Base-by-base conservation (phyloP, 2,888 invertebrate species). In the Physocephala rufipes region DNA sequence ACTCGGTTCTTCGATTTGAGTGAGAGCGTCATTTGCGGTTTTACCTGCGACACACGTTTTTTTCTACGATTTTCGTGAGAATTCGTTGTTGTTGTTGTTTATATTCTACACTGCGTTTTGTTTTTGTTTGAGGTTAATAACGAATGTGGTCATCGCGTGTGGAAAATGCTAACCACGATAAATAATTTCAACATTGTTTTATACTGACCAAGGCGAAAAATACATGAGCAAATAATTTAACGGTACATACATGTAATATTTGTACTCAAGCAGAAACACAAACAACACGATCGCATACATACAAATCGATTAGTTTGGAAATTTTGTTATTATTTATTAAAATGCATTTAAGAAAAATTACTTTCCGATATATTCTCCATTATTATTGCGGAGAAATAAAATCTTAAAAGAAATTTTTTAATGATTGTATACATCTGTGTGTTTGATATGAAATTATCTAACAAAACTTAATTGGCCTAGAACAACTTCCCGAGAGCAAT, bases 61-160 rank as follows among this genome's bases (percentile, higher is more conserved):
- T 51, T 49, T 68, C n/a, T n/a, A n/a, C n/a, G n/a, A 62, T 51
- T 68, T 68, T 68, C 36, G 51, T 62, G 51, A 45, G 49, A 51
- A 68, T 15, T 61, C 47, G 36, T 36, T 66, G 53, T 51, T 51
- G 15, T 24, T 59, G 28, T 26, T 59, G 28, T 26, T 59, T 59
- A 15, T 26, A 59, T 59, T 4, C 9, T 7, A 4, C 5, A 36
- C 5, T 59, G 28, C 9, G 43, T 63, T 43, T 43, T 36, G 19
- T 24, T 12, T 63, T 63, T 63, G 16, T 28, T n/a, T 49, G 19
- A 43, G 16, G 55, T 68, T 62, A 49, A 67, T 59, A 67, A 61
- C 68, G 62, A 68, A 68, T 68, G 68, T 51, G 49, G 61, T 61
- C 62, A 68, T 68, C 62, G 68, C 68, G 68, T 68, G 68, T 51